A percentile compares a stretch with the other conserved stretches of the same genome.
Evolutionary conservation across 2,888 invertebrate species (phyloP).

Genomic region (Diarsia dahlii): DNA sequence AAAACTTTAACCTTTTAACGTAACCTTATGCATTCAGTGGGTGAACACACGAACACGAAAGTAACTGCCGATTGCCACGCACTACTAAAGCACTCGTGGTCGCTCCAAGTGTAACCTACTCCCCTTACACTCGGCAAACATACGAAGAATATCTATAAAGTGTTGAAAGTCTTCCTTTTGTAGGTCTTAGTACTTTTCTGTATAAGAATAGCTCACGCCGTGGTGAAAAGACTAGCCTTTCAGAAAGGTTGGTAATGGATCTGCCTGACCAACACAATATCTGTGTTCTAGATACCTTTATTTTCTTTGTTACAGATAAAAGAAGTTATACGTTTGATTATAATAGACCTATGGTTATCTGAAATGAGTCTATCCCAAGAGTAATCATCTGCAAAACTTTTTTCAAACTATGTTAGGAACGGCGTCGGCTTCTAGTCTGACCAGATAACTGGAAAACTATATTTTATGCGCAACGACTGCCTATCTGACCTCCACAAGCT

Average conservation of each 20-base stretch:
- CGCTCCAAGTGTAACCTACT: constrained; percentile 61
- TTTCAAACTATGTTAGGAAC: background rate
- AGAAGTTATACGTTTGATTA: background rate
- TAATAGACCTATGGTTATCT: background rate
- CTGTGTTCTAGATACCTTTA: background rate
- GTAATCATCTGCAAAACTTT: background rate
- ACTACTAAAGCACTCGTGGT: constrained; percentile 60
- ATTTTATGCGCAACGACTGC: background rate
- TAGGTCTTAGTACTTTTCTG: constrained; percentile 32
- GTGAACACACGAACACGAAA: constrained; percentile 64
- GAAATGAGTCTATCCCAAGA: background rate
- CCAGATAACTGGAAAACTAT: background rate
- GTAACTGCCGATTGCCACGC: constrained; percentile 68
- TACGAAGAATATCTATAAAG: constrained; percentile 28
- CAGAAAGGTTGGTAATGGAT: constrained; percentile 3
- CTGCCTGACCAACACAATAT: background rate
- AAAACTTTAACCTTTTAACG: constrained; percentile 65
- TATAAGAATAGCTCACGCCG: constrained; percentile 4
- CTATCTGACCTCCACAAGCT: background rate
- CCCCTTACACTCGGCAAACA: constrained; percentile 46
- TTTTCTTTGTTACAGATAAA: background rate
- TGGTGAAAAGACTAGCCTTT: constrained; percentile 2
- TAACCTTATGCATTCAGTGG: constrained; percentile 66
- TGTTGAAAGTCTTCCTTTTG: constrained; percentile 25
- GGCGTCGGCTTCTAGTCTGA: background rate